Base-by-base conservation (phyloP, 2,797 vertebrate genomes). In the Arctocebus calabarensis region DNA sequence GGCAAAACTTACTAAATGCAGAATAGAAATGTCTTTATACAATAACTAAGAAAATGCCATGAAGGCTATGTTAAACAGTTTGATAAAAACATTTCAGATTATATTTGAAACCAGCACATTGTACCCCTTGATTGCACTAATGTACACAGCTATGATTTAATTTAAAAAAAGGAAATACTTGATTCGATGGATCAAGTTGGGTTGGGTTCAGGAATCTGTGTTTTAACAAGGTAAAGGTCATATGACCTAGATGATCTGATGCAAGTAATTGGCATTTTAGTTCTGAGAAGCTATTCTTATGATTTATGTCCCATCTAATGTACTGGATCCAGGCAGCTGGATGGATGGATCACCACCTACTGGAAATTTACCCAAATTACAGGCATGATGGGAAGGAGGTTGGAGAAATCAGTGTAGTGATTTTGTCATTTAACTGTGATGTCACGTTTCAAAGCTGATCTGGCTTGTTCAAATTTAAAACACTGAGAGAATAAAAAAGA, bases 391-490 rank as follows among this genome's bases (percentile, higher is more conserved):
- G 55, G 70, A 94, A 95, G 43, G 32, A 17, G 22, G 64, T 62
- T 74, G 34, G 2, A 85, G 45, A 94, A 45, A 57, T 64, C 71
- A 52, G 45, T 32, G 37, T 17, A 40, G 48, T 0, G 8, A 70
- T 89, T 93, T 79, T 90, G 29, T 84, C 90, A 92, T 77, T 83
- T 68, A 88, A 91, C 74, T 62, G 20, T 59, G 55, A 81, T 61
- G 61, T 57, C 2, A 88, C 83, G 37, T 85, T 90, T 94, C 84
- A 57, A 88, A 95, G 34, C 45, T 62, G 62, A 77, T 11, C 45
- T 85, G 70, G 20, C 45, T 88, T 94, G n/a, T 82, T 95, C 81
- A 74, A 43, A 87, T 84, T 92, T 94, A 78, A 93, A 86, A 93
- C 23, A 37, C n/a, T 40, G 78, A 84, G 48, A 77, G 40, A 71